Base-by-base conservation (phyloP, 2,113 vertebrate species). In the Chionomys nivalis region DNA sequence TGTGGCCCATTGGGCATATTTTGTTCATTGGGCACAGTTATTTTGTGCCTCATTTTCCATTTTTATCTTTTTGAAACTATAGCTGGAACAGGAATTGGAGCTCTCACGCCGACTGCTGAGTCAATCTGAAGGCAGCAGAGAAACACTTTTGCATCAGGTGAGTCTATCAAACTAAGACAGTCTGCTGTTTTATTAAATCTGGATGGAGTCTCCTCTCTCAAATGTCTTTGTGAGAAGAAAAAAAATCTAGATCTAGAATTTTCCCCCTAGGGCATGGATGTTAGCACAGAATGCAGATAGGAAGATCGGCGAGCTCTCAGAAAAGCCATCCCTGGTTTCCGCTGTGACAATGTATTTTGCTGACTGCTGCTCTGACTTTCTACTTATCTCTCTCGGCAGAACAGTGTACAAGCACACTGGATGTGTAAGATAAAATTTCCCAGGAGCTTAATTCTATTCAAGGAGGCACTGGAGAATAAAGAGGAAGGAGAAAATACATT, bases 91-190 rank as follows among this genome's bases (percentile, higher is more conserved):
- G 94, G 99, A 99, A 95, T 97, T 99, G 98, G 98, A 99, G 75
- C 97, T 97, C 72, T 99, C 98, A 7, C 98, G 90, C 91, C 98
- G 98, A 96, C 98, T 98, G 68, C 83, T 99, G 92, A 98, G 98
- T 91, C 99, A 99, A 94, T 99, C 99, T 12, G 99, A 99, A 98
- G 98, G 98, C 81, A 99, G 97, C 97, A 99, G 99, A 98, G 99
- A 99, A 97, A 97, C 98, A 72, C 99, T 99, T 88, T 97, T 98
- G 95, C 98, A 98, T 96, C 99, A 99, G 99, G 99, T 99, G 98
- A 97, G 87, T 96, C 13, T 77, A 93, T 97, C 47, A 28, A 10
- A 72, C 31, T 63, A 94, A 92, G 77, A 85, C 96, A 97, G 91
- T 96, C 77, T 81, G 33, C 83, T 97, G 98, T 98, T 33, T 11